These are phyloP conservation scores for Gopherus flavomarginatus DNA, from an alignment of 2,113 vertebrate species.

Conservation along the genomic window DNA sequence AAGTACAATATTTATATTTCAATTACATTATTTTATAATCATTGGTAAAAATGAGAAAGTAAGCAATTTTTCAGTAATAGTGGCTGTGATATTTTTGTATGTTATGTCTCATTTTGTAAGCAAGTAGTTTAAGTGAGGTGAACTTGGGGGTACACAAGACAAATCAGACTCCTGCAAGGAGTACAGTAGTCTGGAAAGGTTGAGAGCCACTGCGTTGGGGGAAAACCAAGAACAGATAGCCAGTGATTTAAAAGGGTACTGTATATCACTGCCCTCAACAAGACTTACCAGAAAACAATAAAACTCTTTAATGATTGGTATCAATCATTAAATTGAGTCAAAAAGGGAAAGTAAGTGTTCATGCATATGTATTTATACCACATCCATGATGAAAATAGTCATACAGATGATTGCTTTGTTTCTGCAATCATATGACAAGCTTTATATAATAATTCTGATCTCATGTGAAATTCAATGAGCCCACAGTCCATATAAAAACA, in stretches of 20 bases:
- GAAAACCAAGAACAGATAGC: neutral
- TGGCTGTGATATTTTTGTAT: no score
- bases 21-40: no score
- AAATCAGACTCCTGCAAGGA: no score
- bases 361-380: rapidly evolving
- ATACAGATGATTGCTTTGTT: neutral
- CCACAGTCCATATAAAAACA: neutral
- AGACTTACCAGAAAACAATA: conserved; percentile 21
- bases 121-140: no score
- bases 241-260: neutral
- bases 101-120: no score
- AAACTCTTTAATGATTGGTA: neutral
- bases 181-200: no score
- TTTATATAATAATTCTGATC: neutral
- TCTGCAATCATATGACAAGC: neutral
- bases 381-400: neutral
- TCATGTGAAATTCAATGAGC: neutral
- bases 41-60: no score
- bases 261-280: neutral
- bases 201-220: no score
- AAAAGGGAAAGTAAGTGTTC: conserved; percentile 12
- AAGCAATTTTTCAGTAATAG: no score
- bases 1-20: no score
- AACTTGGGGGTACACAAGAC: no score
- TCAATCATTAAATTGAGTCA: neutral